Evolutionary conservation across 1,140 invertebrate species (phyloP).

Genomic region (Drosophila sp.): DNA sequence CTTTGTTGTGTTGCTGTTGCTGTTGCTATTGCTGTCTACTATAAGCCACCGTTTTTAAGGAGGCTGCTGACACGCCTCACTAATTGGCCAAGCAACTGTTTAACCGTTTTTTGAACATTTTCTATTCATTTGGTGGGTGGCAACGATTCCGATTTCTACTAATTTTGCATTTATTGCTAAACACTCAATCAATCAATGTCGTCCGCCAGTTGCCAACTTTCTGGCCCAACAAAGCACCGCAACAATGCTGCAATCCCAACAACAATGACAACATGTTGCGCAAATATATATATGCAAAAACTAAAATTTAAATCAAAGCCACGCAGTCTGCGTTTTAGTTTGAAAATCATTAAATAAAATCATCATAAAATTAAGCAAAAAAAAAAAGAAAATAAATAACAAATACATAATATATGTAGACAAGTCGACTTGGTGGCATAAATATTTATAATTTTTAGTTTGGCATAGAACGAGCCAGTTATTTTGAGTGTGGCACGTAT

Average conservation of each 20-base stretch:
- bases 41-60: conserved; percentile 35
- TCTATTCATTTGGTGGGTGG: conserved; percentile 42
- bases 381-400: no score
- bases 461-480: background rate
- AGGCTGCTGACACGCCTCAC: conserved; percentile 48
- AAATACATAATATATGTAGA: conserved; percentile 1
- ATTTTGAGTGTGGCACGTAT: conserved; percentile 10
- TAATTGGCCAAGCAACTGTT: conserved; percentile 40
- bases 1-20: background rate
- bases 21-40: conserved; percentile 33
- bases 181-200: conserved; percentile 59
- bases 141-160: conserved; percentile 44
- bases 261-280: conserved; percentile 30
- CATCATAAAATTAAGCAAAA: conserved; percentile 34
- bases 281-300: conserved; percentile 34
- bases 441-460: conserved; percentile 51
- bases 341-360: conserved; percentile 25
- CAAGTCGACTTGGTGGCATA: conserved; percentile 11
- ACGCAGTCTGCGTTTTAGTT: conserved; percentile 42
- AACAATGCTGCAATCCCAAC: conserved; percentile 38
- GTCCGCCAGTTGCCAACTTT: background rate
- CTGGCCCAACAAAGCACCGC: conserved; percentile 5
- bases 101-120: conserved; percentile 14
- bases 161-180: conserved; percentile 55
- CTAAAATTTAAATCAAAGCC: conserved; percentile 30